phyloP scores from a whole-genome alignment of 2,797 vertebrate species.

The Myiothlypis chrysogaster region DNA sequence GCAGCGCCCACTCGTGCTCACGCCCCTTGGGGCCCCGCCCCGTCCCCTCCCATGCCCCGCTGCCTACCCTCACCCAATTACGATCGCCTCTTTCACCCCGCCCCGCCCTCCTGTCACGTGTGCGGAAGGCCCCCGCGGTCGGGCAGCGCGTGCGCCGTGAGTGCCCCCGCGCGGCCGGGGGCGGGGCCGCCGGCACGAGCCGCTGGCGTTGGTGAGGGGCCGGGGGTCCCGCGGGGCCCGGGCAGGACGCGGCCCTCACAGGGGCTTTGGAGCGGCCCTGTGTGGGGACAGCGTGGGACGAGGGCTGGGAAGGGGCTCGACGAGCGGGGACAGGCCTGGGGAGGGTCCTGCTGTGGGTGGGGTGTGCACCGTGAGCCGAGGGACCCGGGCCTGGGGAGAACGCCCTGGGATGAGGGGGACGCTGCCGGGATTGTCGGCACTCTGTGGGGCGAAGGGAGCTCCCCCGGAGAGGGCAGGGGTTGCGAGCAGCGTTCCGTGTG shows the following conservation, averaged over 20 bases:
- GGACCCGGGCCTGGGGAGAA: not conserved
- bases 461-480: fast-evolving
- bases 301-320: not conserved
- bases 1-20: fast-evolving
- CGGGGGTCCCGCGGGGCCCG: not conserved
- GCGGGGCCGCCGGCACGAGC: not conserved
- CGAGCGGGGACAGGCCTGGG: not conserved
- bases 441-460: fast-evolving
- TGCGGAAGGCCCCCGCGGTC: not conserved
- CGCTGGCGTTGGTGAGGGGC: not conserved
- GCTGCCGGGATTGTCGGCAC: fast-evolving
- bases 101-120: not conserved
- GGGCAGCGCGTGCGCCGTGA: not conserved
- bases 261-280: too few species aligned
- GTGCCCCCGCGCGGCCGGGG: not conserved
- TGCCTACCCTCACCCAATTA: not conserved
- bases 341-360: not conserved
- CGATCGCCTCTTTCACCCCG: fast-evolving
- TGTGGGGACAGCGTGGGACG: too few species aligned
- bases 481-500: not conserved
- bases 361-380: not conserved
- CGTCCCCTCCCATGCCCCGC: fast-evolving
- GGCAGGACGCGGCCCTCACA: not conserved
- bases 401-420: fast-evolving
- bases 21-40: too few species aligned